Conservation (phyloP, 2,113 vertebrate species). For the Misgurnus mizolepis region DNA sequence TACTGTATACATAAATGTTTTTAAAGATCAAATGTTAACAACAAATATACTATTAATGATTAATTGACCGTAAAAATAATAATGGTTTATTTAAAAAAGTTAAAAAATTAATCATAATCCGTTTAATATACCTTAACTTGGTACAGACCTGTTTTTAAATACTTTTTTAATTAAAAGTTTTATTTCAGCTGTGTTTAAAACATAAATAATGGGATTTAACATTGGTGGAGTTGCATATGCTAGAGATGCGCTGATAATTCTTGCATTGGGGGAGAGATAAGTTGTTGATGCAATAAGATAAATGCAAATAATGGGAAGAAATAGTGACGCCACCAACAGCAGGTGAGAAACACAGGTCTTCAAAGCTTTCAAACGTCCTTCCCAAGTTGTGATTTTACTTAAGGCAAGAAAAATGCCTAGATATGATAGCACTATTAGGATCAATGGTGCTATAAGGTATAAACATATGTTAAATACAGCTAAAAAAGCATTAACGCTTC, state of each 20-base stretch:
- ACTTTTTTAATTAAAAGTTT: conserved; percentile 25
- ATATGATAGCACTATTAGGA: conserved; percentile 41
- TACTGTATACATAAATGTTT: too few relatives aligned
- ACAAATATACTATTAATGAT: too few relatives aligned
- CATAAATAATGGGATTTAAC: conserved; percentile 6
- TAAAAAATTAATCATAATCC: too few relatives aligned
- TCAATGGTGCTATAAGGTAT: conserved; percentile 46
- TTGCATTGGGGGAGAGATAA: neutral
- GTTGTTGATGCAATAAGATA: neutral
- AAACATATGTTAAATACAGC: neutral
- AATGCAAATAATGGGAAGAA: neutral
- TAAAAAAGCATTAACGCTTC: conserved; percentile 50
- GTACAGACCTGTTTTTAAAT: too few relatives aligned
- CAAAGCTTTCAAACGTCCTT: conserved; percentile 56
- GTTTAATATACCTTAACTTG: too few relatives aligned
- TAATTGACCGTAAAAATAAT: too few relatives aligned
- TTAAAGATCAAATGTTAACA: too few relatives aligned
- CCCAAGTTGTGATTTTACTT: conserved; percentile 48
- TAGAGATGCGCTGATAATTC: neutral
- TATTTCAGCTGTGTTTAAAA: conserved; percentile 51
- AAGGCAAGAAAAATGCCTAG: conserved; percentile 37
- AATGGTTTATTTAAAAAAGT: too few relatives aligned
- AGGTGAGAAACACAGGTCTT: conserved; percentile 67
- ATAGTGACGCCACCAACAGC: conserved; percentile 50
- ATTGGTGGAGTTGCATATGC: neutral